Conservation (phyloP, 2,888 invertebrate species). For the Meiosimyza platycephala region DNA sequence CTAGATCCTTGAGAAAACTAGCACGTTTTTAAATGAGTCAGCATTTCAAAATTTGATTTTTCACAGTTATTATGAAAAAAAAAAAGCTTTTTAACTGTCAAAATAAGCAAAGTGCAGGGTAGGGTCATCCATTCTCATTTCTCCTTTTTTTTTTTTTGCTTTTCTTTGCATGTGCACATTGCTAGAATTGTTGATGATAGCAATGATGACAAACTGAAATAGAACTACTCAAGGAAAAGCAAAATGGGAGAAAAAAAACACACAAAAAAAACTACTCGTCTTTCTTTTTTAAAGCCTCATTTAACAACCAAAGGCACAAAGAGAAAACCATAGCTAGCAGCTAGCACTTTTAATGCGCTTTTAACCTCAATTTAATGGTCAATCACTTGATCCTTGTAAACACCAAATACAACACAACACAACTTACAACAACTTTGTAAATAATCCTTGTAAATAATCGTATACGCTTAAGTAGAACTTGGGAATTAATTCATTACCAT, state of each 20-base stretch:
- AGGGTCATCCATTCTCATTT: background rate
- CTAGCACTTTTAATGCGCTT: background rate
- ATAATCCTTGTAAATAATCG: background rate
- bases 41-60: slow-evolving; percentile 29
- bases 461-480: too few species aligned
- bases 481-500: too few species aligned
- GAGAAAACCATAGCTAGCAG: too few species aligned
- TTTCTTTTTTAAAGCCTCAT: slow-evolving; percentile 14
- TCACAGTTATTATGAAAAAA: background rate
- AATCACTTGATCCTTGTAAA: slow-evolving; percentile 17
- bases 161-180: background rate
- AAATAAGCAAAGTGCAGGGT: slow-evolving; percentile 30
- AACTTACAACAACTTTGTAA: background rate
- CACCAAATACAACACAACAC: too few species aligned
- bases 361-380: slow-evolving; percentile 23
- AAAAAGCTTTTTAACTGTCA: slow-evolving; percentile 39
- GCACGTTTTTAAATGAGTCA: slow-evolving; percentile 31
- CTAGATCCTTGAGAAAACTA: background rate
- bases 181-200: background rate
- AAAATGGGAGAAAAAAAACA: background rate
- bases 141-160: background rate
- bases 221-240: too few species aligned
- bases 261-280: background rate
- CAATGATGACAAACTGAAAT: slow-evolving; percentile 8
- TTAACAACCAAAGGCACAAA: background rate